A percentile compares a stretch with the other conserved stretches of the same genome.
These are phyloP conservation scores for Neodiprion fabricii DNA, from an alignment of 1,140 invertebrate species.

Conservation along the genomic window DNA sequence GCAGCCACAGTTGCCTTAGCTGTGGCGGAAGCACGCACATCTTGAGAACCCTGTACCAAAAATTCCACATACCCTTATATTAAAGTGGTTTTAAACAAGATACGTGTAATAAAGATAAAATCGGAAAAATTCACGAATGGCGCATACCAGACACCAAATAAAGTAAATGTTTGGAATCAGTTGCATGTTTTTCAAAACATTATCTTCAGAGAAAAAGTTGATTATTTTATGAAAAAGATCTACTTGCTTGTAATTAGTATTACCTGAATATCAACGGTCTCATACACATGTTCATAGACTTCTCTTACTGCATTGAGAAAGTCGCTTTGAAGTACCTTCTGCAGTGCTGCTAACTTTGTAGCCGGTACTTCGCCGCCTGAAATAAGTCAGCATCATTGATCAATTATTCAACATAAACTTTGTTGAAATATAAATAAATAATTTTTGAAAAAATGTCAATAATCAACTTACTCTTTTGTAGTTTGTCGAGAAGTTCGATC, in stretches of 20 bases:
- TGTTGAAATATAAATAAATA: constrained; percentile 21
- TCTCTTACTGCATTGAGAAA: constrained; percentile 96
- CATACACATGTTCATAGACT: constrained; percentile 99
- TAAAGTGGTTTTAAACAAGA: too few species aligned
- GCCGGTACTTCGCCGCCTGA: constrained; percentile 89
- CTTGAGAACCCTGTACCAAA: constrained; percentile 79
- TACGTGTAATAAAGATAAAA: too few species aligned
- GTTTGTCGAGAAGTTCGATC: constrained; percentile 91
- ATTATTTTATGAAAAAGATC: constrained; percentile 5
- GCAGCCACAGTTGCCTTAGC: constrained; percentile 97
- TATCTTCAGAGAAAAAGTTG: neutral
- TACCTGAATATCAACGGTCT: constrained; percentile 94
- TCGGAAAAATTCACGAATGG: too few species aligned
- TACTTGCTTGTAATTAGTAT: constrained; percentile 10
- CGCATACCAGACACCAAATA: too few species aligned
- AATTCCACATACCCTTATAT: neutral
- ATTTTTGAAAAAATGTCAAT: constrained; percentile 17
- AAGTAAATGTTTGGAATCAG: too few species aligned
- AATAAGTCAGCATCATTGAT: constrained; percentile 22
- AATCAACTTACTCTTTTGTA: constrained; percentile 81
- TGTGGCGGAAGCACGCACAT: constrained; percentile 94
- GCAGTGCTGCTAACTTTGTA: constrained; percentile 94
- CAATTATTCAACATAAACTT: constrained; percentile 22
- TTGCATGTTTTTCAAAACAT: constrained; percentile 1
- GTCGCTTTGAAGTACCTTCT: constrained; percentile 95